phyloP scores from a whole-genome alignment of 2,888 invertebrate species.

The Coremacera marginata region DNA sequence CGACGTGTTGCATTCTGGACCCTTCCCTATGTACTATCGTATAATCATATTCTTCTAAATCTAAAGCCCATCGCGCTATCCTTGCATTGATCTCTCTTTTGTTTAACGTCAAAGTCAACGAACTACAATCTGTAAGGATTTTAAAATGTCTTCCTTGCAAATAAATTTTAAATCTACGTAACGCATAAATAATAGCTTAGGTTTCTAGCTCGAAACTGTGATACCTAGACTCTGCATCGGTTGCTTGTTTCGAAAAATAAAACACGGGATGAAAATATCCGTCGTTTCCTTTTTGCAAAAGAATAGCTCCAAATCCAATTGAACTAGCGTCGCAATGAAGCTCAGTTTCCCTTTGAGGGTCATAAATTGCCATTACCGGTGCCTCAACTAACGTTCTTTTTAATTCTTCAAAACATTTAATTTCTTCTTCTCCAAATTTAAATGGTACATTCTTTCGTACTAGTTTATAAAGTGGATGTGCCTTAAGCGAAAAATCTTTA shows the following conservation, averaged over 20 bases:
- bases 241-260: constrained; percentile 2
- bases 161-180: constrained; percentile 9
- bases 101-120: not conserved
- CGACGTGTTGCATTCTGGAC: not conserved
- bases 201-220: not conserved
- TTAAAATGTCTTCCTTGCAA: constrained; percentile 14
- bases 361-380: not conserved
- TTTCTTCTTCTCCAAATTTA: not conserved
- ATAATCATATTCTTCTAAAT: constrained; percentile 30
- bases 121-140: constrained; percentile 19
- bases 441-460: not conserved
- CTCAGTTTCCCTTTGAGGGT: not conserved
- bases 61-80: constrained; percentile 1
- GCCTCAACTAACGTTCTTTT: too few relatives aligned
- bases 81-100: not conserved
- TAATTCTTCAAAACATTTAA: too few relatives aligned
- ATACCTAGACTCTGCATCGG: not conserved
- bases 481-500: not conserved
- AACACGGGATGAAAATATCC: not conserved
- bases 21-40: not conserved
- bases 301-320: not conserved
- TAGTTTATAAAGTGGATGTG: not conserved
- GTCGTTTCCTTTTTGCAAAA: not conserved
- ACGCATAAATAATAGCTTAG: not conserved
- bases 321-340: not conserved